Evolutionary conservation across 2,888 invertebrate genomes (phyloP).

Genomic region (Dasysyrphus albostriatus): DNA sequence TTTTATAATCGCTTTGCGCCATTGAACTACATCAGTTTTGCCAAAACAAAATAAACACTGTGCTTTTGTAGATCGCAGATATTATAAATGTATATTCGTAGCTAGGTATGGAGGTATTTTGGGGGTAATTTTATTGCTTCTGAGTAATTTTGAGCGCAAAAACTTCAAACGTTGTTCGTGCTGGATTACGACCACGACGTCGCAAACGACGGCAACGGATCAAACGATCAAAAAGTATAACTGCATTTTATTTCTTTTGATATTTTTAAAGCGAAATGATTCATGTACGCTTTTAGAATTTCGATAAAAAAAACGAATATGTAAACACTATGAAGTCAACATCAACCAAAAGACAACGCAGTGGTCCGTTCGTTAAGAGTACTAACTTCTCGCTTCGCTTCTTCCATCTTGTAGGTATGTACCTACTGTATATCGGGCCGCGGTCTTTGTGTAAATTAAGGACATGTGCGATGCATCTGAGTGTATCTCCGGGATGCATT

Average conservation of each 20-base stretch:
- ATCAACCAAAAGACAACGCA: conserved; percentile 22
- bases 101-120: conserved; percentile 23
- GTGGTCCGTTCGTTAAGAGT: conserved; percentile 27
- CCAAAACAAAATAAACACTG: conserved; percentile 41
- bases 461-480: conserved; percentile 51
- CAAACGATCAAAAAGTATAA: conserved; percentile 59
- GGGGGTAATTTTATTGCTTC: conserved; percentile 65
- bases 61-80: conserved; percentile 26
- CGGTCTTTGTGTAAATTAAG: conserved; percentile 35
- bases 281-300: conserved; percentile 66
- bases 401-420: neutral
- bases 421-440: neutral
- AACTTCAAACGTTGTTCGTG: conserved; percentile 65
- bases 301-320: conserved; percentile 5
- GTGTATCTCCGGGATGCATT: conserved; percentile 20
- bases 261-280: conserved; percentile 55
- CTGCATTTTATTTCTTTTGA: conserved; percentile 26
- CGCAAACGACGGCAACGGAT: conserved; percentile 26
- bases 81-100: neutral
- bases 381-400: neutral
- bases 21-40: conserved; percentile 68
- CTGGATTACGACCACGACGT: conserved; percentile 20
- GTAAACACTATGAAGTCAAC: conserved; percentile 62
- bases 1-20: conserved; percentile 51
- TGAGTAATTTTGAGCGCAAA: conserved; percentile 36